These are phyloP conservation scores for Subacronicta megacephala DNA, from an alignment of 2,888 invertebrate genomes.

Conservation along the genomic window DNA sequence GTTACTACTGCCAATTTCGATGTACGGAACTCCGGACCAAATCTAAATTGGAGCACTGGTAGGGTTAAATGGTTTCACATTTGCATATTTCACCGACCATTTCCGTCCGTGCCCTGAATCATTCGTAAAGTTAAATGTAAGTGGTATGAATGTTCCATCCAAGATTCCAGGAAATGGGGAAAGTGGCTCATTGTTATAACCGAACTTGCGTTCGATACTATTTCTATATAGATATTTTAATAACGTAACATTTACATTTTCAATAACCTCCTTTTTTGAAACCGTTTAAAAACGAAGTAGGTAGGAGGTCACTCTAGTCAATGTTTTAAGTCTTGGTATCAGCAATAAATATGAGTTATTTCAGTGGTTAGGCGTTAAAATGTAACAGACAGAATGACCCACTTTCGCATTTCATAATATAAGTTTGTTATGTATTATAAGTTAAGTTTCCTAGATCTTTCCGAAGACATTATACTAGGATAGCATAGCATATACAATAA, in stretches of 20 bases:
- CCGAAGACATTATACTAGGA: background rate
- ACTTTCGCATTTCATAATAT: too few relatives aligned
- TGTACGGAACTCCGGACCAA: slow-evolving; percentile 21
- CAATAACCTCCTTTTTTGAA: too few relatives aligned
- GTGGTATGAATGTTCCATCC: slow-evolving; percentile 20
- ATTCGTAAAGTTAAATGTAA: slow-evolving; percentile 24
- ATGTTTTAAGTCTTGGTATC: too few relatives aligned
- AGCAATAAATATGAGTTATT: too few relatives aligned
- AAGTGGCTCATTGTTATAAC: background rate
- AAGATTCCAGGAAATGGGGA: slow-evolving; percentile 10
- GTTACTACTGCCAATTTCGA: slow-evolving; percentile 40
- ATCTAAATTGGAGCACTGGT: slow-evolving; percentile 49
- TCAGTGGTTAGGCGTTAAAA: too few relatives aligned
- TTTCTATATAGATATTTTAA: background rate
- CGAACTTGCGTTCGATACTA: background rate
- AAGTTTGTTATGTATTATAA: too few relatives aligned
- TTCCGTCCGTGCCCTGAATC: slow-evolving; percentile 32
- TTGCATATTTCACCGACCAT: slow-evolving; percentile 48
- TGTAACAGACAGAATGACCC: too few relatives aligned
- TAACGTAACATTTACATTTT: too few relatives aligned
- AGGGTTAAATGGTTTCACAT: slow-evolving; percentile 53
- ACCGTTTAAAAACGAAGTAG: too few relatives aligned
- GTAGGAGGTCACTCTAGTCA: too few relatives aligned
- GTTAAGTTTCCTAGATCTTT: too few relatives aligned
- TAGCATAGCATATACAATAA: too few relatives aligned